Evolutionary conservation across 2,888 invertebrate species (phyloP), one percentile per base, ranked within the genome.

Genomic region (Drosophila merina): DNA sequence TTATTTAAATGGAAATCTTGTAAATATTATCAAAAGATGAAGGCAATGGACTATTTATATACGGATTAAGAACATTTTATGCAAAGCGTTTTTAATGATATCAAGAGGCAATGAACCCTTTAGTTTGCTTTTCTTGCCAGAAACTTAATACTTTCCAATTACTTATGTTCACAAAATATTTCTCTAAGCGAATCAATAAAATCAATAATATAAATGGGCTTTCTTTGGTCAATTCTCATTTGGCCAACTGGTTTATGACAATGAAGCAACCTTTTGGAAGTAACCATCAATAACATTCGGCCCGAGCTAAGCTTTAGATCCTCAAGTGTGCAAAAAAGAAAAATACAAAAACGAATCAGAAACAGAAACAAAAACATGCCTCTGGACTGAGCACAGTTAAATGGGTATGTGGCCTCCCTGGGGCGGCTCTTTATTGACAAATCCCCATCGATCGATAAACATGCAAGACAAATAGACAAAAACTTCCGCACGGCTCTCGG

Each of bases 361-460:
- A 47, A 47, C 47, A 62, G 38, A 62, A 12, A 20, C 54, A 48
- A 51, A 36, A 36, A 36, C 36, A 36, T n/a, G 12, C 40, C 55
- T 60, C 55, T 70, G 62, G 62, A 55, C 51, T 36, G 62, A 52
- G 57, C 57, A 77, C 77, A 77, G 78, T 81, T 81, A 79, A 79
- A 73, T 77, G 58, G 66, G 49, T 74, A 70, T 75, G 64, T 62
- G 70, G 70, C 62, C 70, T 77, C 77, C 76, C 74, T 74, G 64
- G 56, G 73, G 72, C 64, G 72, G 64, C 73, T 75, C 72, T 76
- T 69, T 70, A 63, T 72, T 75, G 80, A 81, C 76, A 82, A 73
- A 81, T 81, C 80, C 80, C 80, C 60, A 45, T 31, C 63, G 63
- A 72, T 60, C 83, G 76, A 81, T 80, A 83, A 81, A 81, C 78